Percentiles rank a stretch among this genome's conserved stretches.
phyloP scores from a whole-genome alignment of 2,797 vertebrate genomes.

The Bovichtus variegatus region DNA sequence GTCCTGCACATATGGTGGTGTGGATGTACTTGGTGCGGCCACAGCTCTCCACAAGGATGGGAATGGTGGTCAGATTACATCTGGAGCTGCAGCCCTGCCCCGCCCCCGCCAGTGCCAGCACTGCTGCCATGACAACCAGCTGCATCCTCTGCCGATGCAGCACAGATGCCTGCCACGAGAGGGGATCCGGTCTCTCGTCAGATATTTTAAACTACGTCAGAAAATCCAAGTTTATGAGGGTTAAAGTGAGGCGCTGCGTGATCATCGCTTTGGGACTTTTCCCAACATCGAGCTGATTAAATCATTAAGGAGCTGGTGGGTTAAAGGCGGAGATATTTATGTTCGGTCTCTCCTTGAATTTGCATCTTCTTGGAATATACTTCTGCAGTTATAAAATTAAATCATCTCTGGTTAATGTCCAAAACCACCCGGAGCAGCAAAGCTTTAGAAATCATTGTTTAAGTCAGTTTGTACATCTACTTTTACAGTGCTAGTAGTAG shows the following conservation, averaged over 20 bases:
- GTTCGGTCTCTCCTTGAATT: neutral
- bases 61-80: conserved; percentile 87
- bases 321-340: neutral
- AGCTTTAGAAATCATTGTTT: neutral
- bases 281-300: no score
- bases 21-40: conserved; percentile 82
- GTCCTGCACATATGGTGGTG: conserved; percentile 90
- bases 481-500: neutral
- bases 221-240: neutral
- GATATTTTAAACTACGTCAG: neutral
- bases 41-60: conserved; percentile 90
- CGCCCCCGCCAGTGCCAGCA: conserved; percentile 83
- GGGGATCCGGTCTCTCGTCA: conserved; percentile 28
- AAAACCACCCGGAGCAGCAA: neutral
- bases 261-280: neutral
- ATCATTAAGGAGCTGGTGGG: neutral
- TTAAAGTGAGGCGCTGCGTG: neutral
- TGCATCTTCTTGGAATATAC: neutral
- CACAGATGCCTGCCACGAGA: conserved; percentile 49
- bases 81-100: conserved; percentile 76
- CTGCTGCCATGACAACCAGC: conserved; percentile 87
- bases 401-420: neutral
- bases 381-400: neutral
- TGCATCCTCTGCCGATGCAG: conserved; percentile 77
- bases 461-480: neutral